Conservation (phyloP, 2,797 vertebrate genomes). For the Ctenopoma multispine region DNA sequence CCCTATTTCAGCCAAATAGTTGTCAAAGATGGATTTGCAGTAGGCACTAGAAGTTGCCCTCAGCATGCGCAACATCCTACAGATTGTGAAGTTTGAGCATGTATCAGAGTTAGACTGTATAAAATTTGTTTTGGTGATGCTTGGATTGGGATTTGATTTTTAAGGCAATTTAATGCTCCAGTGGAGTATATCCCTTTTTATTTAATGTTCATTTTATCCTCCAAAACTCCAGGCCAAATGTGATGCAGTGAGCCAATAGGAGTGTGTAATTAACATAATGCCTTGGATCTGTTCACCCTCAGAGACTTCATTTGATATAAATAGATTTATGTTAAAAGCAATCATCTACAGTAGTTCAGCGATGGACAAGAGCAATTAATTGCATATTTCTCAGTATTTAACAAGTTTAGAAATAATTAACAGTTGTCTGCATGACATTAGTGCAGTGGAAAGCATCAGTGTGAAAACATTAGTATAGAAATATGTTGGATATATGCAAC, state of each 20-base stretch:
- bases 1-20: slow-evolving; percentile 32
- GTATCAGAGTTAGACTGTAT: slow-evolving; percentile 36
- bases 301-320: slow-evolving; percentile 40
- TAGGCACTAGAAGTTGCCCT: slow-evolving; percentile 27
- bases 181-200: slow-evolving; percentile 56
- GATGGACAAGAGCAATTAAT: slow-evolving; percentile 34
- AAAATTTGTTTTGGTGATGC: slow-evolving; percentile 59
- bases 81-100: slow-evolving; percentile 38
- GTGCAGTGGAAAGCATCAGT: neutral
- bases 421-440: slow-evolving; percentile 2
- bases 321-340: slow-evolving; percentile 45
- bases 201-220: slow-evolving; percentile 71
- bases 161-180: slow-evolving; percentile 75
- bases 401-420: slow-evolving; percentile 33
- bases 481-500: slow-evolving; percentile 1
- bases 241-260: slow-evolving; percentile 61
- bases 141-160: slow-evolving; percentile 57
- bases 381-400: slow-evolving; percentile 26
- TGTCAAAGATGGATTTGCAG: slow-evolving; percentile 50
- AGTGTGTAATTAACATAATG: slow-evolving; percentile 62
- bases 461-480: neutral
- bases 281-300: slow-evolving; percentile 41
- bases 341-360: slow-evolving; percentile 29
- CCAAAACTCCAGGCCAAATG: slow-evolving; percentile 67
- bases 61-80: neutral